Base-by-base conservation (phyloP, 2,888 invertebrate species). In the Oscheius sp. region DNA sequence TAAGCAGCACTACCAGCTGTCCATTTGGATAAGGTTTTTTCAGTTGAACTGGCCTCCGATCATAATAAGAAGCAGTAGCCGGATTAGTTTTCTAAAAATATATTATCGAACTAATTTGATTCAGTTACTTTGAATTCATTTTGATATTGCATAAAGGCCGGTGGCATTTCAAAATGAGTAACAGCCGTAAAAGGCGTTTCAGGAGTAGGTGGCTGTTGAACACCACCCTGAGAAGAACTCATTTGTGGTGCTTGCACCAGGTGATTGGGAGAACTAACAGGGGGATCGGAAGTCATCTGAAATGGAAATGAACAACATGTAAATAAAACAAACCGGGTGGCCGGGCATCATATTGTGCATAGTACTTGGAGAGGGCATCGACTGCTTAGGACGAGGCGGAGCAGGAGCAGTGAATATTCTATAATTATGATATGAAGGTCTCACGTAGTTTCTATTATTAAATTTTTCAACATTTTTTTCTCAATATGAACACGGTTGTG, bases 141-240 rank as follows among this genome's bases (percentile, higher is more conserved):
- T 32, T 38, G 28, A 9, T 24, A 41, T 6, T 64, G 22, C n/a
- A 20, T 50, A 12, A 51, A 64, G 8, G 64, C 64, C 8, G 64
- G 38, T 9, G 64, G 64, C 50, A 64, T 50, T 8, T 64, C 64
- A 50, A 36, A 44, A 28, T 64, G 50, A n/a, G 54, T 64, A 17
- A 54, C 64, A 14, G 64, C 24, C 1, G 64, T 64, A 22, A 64
- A 64, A 1, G 51, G 51, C 20, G 64, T 54, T n/a, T 51, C 64
- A n/a, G 24, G 59, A 28, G 59, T 26, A 12, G 59, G 59, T 5
- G 44, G 41, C 22, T 41, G 24, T 5, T 41, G 44, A 8, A 44
- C 8, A 22, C 24, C 14, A 9, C 26, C 44, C 44, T 38, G 22
- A 30, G 30, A 32, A 1, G 54, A 20, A 54, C 22, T 54, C 41